These are phyloP conservation scores for Caenorhabditis wallacei DNA, from an alignment of 2,888 invertebrate species.

Conservation along the genomic window DNA sequence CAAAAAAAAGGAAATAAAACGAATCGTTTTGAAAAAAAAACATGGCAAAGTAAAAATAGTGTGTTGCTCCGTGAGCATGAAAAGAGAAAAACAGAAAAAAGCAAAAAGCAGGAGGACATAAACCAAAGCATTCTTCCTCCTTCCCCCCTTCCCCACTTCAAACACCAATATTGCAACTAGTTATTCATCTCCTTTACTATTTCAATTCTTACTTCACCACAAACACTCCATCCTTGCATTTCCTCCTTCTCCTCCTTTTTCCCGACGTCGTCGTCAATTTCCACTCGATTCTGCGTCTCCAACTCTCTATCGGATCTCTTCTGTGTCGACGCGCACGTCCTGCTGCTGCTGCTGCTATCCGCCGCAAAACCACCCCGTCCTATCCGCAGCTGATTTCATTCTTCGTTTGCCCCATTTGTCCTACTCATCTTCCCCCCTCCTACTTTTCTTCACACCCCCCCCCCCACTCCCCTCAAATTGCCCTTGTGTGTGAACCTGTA, in stretches of 20 bases:
- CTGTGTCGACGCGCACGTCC: slow-evolving; percentile 48
- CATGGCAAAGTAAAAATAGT: slow-evolving; percentile 17
- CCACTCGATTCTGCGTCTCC: slow-evolving; percentile 38
- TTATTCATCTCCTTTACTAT: slow-evolving; percentile 51
- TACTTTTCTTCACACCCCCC: slow-evolving; percentile 34
- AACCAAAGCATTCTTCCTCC: slow-evolving; percentile 33
- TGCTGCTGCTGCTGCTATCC: slow-evolving; percentile 43
- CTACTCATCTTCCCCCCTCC: slow-evolving; percentile 1
- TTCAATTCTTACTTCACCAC: slow-evolving; percentile 42
- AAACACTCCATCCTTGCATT: slow-evolving; percentile 33
- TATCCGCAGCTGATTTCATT: slow-evolving; percentile 64
- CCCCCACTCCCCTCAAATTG: slow-evolving; percentile 2
- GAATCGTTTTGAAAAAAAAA: not conserved
- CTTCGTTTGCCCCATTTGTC: slow-evolving; percentile 45
- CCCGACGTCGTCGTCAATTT: slow-evolving; percentile 51
- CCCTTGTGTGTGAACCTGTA: slow-evolving; percentile 29
- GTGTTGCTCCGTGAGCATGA: slow-evolving; percentile 16
- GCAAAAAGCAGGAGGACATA: not conserved
- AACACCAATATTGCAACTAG: slow-evolving; percentile 51
- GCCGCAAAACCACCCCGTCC: slow-evolving; percentile 56
- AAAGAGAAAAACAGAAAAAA: not conserved
- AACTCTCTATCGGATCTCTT: slow-evolving; percentile 36
- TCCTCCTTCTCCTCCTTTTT: slow-evolving; percentile 8
- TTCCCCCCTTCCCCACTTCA: slow-evolving; percentile 12
- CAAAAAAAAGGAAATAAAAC: no score